A percentile compares a stretch with the other conserved stretches of the same genome.
Evolutionary conservation across 2,797 vertebrate genomes (phyloP).

Genomic region (Catamblyrhynchus diadema): DNA sequence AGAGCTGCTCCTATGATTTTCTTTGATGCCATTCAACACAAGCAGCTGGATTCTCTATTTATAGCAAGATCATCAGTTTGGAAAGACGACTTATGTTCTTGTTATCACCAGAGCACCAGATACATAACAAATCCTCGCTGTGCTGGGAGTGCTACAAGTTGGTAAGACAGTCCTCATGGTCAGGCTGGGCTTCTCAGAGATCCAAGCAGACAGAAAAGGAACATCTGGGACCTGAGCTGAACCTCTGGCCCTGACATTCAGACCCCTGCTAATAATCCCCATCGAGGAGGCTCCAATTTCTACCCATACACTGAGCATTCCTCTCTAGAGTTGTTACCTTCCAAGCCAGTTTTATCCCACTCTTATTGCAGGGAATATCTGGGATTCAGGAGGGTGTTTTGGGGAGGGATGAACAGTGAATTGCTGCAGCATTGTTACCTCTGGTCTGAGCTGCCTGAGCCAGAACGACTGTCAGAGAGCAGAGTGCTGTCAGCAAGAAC

Average conservation of each 20-base stretch:
- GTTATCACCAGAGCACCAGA: slow-evolving; percentile 25
- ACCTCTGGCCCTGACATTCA: background rate
- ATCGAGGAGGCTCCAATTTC: background rate
- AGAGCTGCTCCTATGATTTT: slow-evolving; percentile 21
- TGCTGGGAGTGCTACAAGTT: background rate
- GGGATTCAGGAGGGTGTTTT: background rate
- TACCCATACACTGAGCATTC: background rate
- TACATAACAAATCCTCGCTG: background rate
- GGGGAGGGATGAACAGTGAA: background rate
- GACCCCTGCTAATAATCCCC: background rate
- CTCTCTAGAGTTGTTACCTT: background rate
- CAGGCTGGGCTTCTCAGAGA: background rate
- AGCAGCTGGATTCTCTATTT: slow-evolving; percentile 66
- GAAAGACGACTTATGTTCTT: slow-evolving; percentile 3
- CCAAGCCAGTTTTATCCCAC: background rate
- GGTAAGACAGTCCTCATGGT: background rate
- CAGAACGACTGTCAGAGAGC: background rate
- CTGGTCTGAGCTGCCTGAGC: background rate
- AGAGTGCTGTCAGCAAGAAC: background rate
- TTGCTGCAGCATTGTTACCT: background rate
- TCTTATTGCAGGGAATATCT: background rate
- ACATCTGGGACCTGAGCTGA: background rate
- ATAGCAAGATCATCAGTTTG: slow-evolving; percentile 48
- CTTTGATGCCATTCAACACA: slow-evolving; percentile 52
- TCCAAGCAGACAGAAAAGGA: background rate